Evolutionary conservation across 2,113 vertebrate species (phyloP).

Genomic region (Marmota monax): DNA sequence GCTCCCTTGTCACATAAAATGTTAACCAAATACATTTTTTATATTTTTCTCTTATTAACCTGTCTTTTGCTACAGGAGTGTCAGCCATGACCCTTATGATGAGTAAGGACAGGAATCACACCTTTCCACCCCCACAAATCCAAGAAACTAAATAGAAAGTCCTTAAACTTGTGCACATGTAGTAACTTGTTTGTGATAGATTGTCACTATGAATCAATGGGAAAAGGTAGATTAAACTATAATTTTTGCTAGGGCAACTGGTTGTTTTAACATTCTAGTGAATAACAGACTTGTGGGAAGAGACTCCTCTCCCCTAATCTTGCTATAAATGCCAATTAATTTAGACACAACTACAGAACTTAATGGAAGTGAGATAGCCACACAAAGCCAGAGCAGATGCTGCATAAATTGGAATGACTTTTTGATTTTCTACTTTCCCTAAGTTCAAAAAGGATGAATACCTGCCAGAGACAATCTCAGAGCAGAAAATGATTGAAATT

Average conservation of each 20-base stretch:
- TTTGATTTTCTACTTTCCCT: conserved; percentile 59
- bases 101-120: neutral
- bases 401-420: neutral
- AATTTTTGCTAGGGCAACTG: neutral
- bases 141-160: neutral
- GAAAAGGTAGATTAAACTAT: neutral
- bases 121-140: neutral
- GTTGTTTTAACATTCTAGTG: conserved; percentile 5
- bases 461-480: conserved; percentile 2
- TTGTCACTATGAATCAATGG: conserved; percentile 14
- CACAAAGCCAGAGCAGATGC: conserved; percentile 1
- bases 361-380: conserved; percentile 17
- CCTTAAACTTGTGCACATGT: neutral
- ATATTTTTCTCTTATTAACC: neutral
- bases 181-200: neutral
- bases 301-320: neutral
- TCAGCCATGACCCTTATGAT: neutral
- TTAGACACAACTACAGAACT: conserved; percentile 22
- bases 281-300: neutral
- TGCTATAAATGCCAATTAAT: conserved; percentile 32
- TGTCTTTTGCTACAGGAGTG: neutral
- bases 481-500: conserved; percentile 9
- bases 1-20: neutral
- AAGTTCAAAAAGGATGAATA: conserved; percentile 37
- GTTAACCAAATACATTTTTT: neutral